phyloP scores from a whole-genome alignment of 2,888 invertebrate genomes.

The Automeris io region DNA sequence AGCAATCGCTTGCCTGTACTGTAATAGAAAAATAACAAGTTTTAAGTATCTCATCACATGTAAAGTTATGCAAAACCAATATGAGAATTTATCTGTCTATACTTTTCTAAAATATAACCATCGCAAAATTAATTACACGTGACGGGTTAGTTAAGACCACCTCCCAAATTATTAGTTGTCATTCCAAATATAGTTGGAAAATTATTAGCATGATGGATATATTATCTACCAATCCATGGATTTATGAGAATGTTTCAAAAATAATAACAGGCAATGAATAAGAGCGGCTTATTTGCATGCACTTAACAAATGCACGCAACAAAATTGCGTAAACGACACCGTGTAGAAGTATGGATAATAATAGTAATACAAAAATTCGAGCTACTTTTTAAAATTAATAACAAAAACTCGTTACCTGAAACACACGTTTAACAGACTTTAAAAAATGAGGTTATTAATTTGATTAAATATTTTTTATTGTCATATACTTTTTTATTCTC shows the following conservation, averaged over 20 bases:
- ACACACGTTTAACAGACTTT: too few species aligned
- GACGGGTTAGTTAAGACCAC: conserved; percentile 64
- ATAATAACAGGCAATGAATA: conserved; percentile 54
- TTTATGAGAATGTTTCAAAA: conserved; percentile 31
- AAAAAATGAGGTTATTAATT: too few species aligned
- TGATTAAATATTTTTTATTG: too few species aligned
- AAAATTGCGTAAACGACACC: too few species aligned
- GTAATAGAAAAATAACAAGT: conserved; percentile 42
- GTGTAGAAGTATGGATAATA: too few species aligned
- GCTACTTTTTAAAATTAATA: too few species aligned
- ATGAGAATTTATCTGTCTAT: background rate
- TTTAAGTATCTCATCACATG: conserved; percentile 1
- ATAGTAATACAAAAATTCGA: too few species aligned
- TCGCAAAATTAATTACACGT: conserved; percentile 30
- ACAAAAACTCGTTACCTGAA: too few species aligned
- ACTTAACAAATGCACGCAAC: conserved; percentile 9
- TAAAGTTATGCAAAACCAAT: conserved; percentile 4
- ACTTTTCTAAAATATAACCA: background rate
- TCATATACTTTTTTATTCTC: too few species aligned
- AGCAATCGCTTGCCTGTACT: conserved; percentile 93
- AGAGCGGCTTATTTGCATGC: conserved; percentile 6
- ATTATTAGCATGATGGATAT: conserved; percentile 56
- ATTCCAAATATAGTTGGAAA: conserved; percentile 62
- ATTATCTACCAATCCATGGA: conserved; percentile 47
- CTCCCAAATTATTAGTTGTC: conserved; percentile 62